A percentile compares a stretch with the other conserved stretches of the same genome.
Evolutionary conservation across 2,888 invertebrate genomes (phyloP).

Genomic region (Craniophora ligustri): DNA sequence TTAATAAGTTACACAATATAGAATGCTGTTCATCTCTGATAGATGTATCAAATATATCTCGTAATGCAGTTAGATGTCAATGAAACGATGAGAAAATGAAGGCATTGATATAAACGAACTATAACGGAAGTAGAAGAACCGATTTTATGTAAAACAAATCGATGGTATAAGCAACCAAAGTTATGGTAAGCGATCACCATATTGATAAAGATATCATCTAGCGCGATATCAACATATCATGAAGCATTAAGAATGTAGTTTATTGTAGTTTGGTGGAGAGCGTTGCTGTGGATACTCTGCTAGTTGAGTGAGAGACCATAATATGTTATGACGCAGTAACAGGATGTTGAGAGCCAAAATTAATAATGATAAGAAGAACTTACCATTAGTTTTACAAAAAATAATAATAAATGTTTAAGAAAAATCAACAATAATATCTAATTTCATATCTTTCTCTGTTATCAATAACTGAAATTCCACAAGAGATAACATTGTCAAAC

Average conservation of each 20-base stretch:
- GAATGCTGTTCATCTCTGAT: slow-evolving; percentile 53
- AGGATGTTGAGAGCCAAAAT: not conserved
- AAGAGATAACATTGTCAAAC: slow-evolving; percentile 45
- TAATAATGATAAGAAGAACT: not conserved
- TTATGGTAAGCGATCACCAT: slow-evolving; percentile 37
- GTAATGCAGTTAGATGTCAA: slow-evolving; percentile 38
- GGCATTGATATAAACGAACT: slow-evolving; percentile 33
- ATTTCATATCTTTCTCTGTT: slow-evolving; percentile 21
- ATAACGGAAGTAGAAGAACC: slow-evolving; percentile 42
- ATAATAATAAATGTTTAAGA: not conserved
- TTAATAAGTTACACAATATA: slow-evolving; percentile 58
- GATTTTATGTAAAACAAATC: slow-evolving; percentile 55
- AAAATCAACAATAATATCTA: not conserved
- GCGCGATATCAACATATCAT: slow-evolving; percentile 41
- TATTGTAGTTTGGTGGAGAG: slow-evolving; percentile 22
- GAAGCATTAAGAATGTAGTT: slow-evolving; percentile 36
- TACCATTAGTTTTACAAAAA: not conserved
- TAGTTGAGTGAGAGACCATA: not conserved
- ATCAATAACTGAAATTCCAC: slow-evolving; percentile 39
- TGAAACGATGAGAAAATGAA: slow-evolving; percentile 48
- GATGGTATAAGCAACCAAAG: slow-evolving; percentile 28
- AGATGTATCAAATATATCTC: slow-evolving; percentile 26
- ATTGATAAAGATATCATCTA: slow-evolving; percentile 48
- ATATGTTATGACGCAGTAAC: not conserved
- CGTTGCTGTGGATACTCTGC: slow-evolving; percentile 1